Conservation (phyloP, 2,113 vertebrate genomes). For the Symphodus melops region DNA sequence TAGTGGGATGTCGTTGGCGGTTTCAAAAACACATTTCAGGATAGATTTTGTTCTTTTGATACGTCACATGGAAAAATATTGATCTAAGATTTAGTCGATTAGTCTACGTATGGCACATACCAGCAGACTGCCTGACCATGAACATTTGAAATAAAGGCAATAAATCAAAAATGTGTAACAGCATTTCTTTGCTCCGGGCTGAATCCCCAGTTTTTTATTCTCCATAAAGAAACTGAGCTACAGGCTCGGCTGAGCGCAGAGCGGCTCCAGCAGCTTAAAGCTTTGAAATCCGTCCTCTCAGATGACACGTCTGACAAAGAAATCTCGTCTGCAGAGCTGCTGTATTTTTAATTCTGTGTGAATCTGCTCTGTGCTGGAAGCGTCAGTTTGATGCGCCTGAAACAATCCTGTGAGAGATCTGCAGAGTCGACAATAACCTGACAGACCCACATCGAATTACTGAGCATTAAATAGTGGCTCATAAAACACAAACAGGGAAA, state of each 20-base stretch:
- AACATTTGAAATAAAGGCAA: background rate
- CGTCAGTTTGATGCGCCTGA: background rate
- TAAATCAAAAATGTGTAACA: background rate
- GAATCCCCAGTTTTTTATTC: conserved; percentile 5
- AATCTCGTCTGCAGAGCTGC: conserved; percentile 1
- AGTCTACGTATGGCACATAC: no score
- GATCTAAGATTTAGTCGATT: no score
- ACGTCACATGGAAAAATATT: no score
- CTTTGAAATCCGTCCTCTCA: conserved; percentile 14
- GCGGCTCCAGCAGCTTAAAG: background rate
- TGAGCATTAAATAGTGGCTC: background rate
- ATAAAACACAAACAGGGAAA: background rate
- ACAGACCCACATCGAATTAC: background rate
- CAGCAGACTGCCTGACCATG: background rate
- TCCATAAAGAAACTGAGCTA: conserved; percentile 2
- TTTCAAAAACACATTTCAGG: no score
- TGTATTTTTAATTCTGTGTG: conserved; percentile 30
- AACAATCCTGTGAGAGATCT: background rate
- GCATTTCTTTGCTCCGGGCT: background rate
- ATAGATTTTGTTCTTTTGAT: no score
- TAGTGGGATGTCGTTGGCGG: no score
- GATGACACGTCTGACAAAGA: conserved; percentile 7
- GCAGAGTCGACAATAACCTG: background rate
- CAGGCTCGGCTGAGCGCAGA: conserved; percentile 14
- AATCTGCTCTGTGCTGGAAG: conserved; percentile 10